phyloP scores from a whole-genome alignment of 2,888 invertebrate genomes.

The Enchytraeus crypticus region DNA sequence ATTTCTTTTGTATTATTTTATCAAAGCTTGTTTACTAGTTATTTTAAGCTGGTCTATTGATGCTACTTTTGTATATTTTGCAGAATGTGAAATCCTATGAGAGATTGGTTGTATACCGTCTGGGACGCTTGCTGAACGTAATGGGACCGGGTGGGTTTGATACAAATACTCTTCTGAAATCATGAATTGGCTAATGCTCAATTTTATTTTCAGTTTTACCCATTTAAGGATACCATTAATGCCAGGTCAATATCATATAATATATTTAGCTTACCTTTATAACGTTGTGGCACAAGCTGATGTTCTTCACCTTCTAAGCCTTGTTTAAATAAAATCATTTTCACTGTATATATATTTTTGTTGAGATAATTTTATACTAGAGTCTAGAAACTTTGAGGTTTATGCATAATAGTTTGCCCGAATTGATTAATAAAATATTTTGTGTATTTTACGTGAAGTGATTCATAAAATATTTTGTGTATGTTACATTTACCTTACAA shows the following conservation, averaged over 20 bases:
- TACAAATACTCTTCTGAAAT: neutral
- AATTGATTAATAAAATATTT: too few species aligned
- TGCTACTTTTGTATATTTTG: neutral
- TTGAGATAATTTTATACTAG: too few species aligned
- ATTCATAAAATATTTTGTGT: too few species aligned
- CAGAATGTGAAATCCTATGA: conserved; percentile 38
- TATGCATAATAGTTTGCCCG: too few species aligned
- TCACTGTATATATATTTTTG: too few species aligned
- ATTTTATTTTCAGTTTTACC: neutral
- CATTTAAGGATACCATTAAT: neutral
- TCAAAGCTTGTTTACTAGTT: neutral
- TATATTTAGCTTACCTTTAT: neutral
- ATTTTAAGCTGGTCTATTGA: neutral
- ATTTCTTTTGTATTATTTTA: neutral
- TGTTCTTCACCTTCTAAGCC: too few species aligned
- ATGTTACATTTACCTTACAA: too few species aligned
- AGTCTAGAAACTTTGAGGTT: too few species aligned
- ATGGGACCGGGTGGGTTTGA: conserved; percentile 37
- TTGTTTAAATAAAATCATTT: too few species aligned
- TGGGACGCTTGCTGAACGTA: conserved; percentile 34
- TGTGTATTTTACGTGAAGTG: too few species aligned
- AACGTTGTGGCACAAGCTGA: too few species aligned
- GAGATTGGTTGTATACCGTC: conserved; percentile 37
- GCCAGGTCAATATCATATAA: neutral
- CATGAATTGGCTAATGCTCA: neutral